Percentiles rank a stretch among this genome's conserved stretches.
Conservation (phyloP, 2,113 vertebrate genomes). For the Callospermophilus lateralis region DNA sequence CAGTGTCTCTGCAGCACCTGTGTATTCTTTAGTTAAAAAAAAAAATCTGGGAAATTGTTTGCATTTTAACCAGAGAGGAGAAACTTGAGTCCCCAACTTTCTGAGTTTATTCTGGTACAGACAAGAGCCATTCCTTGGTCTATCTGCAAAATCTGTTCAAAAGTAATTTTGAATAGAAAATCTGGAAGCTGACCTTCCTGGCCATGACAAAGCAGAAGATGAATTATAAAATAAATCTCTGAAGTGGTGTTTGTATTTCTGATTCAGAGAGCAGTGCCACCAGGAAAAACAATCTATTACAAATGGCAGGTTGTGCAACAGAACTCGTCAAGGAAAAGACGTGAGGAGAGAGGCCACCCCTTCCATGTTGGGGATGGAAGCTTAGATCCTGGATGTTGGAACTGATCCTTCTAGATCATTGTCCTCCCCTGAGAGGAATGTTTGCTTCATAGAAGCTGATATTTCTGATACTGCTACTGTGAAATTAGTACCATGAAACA, state of each 20-base stretch:
- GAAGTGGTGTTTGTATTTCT: conserved; percentile 65
- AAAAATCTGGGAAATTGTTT: conserved; percentile 58
- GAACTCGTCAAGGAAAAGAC: background rate
- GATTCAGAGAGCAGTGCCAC: conserved; percentile 7
- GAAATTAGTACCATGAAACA: background rate
- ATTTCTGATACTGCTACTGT: background rate
- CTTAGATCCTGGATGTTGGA: background rate
- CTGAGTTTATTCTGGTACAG: background rate
- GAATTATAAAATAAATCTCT: conserved; percentile 69
- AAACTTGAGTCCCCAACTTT: background rate
- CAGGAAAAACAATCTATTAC: conserved; percentile 10
- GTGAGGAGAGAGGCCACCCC: background rate
- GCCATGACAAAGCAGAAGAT: conserved; percentile 56
- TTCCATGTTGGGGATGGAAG: background rate
- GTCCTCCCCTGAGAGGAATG: background rate
- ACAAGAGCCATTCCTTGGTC: background rate
- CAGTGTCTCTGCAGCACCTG: conserved; percentile 66
- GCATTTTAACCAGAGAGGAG: background rate
- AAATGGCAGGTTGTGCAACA: background rate
- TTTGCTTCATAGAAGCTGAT: background rate
- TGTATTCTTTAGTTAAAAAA: conserved; percentile 66
- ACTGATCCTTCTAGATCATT: background rate
- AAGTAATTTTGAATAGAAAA: conserved; percentile 72
- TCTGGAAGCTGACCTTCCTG: conserved; percentile 24
- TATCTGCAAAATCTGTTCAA: conserved; percentile 59